Conservation (phyloP, 2,888 invertebrate species). For the Polia nebulosa region DNA sequence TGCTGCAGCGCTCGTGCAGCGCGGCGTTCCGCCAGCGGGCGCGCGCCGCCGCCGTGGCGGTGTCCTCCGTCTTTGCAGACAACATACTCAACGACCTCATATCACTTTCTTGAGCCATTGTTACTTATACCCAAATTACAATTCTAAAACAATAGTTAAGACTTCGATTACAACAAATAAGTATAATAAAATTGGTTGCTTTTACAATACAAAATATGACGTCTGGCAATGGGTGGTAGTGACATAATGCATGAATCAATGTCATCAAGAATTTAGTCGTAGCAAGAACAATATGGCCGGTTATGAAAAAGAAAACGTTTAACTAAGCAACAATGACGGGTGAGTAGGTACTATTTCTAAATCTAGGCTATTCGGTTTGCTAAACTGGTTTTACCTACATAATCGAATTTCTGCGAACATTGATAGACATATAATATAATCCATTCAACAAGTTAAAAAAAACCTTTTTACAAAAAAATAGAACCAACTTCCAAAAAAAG, state of each 20-base stretch:
- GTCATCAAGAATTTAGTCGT: background rate
- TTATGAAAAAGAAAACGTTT: background rate
- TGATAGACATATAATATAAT: too few relatives aligned
- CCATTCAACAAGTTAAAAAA: too few relatives aligned
- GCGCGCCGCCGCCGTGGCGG: slow-evolving; percentile 49
- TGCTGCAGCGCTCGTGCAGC: slow-evolving; percentile 85
- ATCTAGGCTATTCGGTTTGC: too few relatives aligned
- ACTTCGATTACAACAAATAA: slow-evolving; percentile 8
- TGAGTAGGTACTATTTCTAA: too few relatives aligned
- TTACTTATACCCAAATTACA: slow-evolving; percentile 23
- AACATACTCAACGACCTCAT: slow-evolving; percentile 71
- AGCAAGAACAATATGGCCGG: slow-evolving; percentile 7
- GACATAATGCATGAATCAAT: background rate
- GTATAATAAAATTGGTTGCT: slow-evolving; percentile 3
- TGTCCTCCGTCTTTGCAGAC: slow-evolving; percentile 81
- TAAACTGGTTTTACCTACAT: too few relatives aligned
- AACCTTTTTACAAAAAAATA: too few relatives aligned
- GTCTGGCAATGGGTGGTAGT: background rate
- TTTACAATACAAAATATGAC: slow-evolving; percentile 18
- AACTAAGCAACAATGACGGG: background rate
- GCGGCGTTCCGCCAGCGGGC: slow-evolving; percentile 79
- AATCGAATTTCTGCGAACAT: too few relatives aligned
- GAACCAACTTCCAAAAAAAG: too few relatives aligned
- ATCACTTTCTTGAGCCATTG: slow-evolving; percentile 82
- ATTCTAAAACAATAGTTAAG: slow-evolving; percentile 23